A percentile compares a stretch with the other conserved stretches of the same genome.
phyloP scores from a whole-genome alignment of 2,888 invertebrate genomes.

The Balanococcus diminutus region DNA sequence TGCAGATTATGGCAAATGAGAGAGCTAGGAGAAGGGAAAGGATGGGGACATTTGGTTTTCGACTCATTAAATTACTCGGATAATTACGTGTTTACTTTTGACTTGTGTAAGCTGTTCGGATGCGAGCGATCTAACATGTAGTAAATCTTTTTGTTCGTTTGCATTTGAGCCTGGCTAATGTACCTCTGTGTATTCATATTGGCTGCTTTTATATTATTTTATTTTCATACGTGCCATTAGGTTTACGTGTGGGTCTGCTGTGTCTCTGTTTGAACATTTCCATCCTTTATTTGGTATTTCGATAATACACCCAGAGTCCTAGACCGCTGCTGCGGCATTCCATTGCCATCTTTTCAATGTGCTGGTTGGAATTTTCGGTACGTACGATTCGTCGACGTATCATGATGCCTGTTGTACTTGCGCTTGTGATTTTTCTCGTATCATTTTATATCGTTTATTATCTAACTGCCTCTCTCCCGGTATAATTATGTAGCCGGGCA shows the following conservation, averaged over 20 bases:
- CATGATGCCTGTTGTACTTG: background rate
- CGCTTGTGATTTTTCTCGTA: constrained; percentile 16
- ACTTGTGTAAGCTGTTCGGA: background rate
- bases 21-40: background rate
- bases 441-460: constrained; percentile 22
- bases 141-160: constrained; percentile 22
- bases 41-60: background rate
- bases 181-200: constrained; percentile 13
- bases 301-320: constrained; percentile 12
- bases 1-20: background rate
- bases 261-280: background rate
- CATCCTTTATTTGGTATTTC: constrained; percentile 43
- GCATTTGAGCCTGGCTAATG: constrained; percentile 14
- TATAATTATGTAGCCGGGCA: background rate
- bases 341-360: background rate
- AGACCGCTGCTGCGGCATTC: constrained; percentile 36
- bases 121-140: no score
- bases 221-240: constrained; percentile 8
- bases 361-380: background rate
- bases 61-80: constrained; percentile 41
- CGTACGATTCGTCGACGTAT: background rate
- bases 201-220: background rate
- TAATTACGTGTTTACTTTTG: constrained; percentile 52
- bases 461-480: constrained; percentile 15
- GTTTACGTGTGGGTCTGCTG: background rate